Evolutionary conservation across 2,113 vertebrate genomes (phyloP).

Genomic region (Chaenocephalus aceratus): DNA sequence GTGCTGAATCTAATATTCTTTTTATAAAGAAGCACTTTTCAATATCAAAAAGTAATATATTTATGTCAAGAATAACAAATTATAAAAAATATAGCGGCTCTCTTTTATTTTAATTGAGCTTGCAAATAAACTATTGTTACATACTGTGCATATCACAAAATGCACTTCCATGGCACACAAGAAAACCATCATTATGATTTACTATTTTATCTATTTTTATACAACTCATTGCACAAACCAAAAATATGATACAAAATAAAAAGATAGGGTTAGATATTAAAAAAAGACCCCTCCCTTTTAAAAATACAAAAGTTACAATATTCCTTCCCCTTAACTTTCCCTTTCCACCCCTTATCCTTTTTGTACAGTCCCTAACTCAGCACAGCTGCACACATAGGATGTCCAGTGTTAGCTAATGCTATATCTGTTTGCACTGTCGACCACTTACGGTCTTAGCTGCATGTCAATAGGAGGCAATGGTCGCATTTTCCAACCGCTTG

Average conservation of each 20-base stretch:
- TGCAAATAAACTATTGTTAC: neutral
- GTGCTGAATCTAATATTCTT: constrained; percentile 2
- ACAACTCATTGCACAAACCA: neutral
- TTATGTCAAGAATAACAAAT: neutral
- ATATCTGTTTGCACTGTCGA: constrained; percentile 57
- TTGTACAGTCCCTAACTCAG: constrained; percentile 45
- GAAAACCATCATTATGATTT: neutral
- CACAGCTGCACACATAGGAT: constrained; percentile 40
- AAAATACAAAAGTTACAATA: neutral
- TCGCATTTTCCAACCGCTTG: constrained; percentile 61
- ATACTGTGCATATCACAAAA: constrained; percentile 1
- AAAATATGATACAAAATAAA: neutral
- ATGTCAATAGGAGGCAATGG: constrained; percentile 75
- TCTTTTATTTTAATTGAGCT: constrained; percentile 13
- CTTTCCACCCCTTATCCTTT: neutral
- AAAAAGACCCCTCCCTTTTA: neutral
- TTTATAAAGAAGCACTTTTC: constrained; percentile 2
- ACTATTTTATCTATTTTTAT: neutral
- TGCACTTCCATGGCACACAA: neutral
- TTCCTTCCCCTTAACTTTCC: neutral
- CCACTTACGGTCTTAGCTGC: constrained; percentile 71
- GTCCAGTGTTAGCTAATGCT: constrained; percentile 60
- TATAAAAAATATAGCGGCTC: neutral
- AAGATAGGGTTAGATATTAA: neutral
- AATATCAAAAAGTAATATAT: constrained; percentile 8